Base-by-base conservation (phyloP, 2,888 invertebrate species). In the Nomada ruficornis region DNA sequence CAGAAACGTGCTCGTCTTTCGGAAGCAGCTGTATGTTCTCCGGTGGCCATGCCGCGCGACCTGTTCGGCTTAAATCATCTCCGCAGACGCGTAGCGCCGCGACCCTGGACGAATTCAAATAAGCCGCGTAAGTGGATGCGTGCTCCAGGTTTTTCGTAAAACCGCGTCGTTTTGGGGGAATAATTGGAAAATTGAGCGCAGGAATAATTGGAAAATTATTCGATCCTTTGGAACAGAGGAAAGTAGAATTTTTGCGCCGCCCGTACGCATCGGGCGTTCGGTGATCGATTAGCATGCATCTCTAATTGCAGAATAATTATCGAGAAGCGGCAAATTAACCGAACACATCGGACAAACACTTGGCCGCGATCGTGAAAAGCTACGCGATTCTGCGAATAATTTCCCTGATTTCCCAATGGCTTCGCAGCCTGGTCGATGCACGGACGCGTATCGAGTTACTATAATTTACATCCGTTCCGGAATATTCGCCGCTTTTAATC, bases 1-100 rank as follows among this genome's bases (percentile, higher is more conserved):
- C 74, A 59, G 83, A 76, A 82, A 86, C 86, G 87, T 85, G 88
- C 86, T 87, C 87, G 82, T 86, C 83, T 77, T 80, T 64, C 77
- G 64, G 69, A 65, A 54, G 52, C 82, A 80, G 75, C 80, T 76
- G 82, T 36, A 36, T 7, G 36, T 7, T 36, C 82, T 59, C n/a
- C 63, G 13, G 18, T 63, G 18, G 52, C 52, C 52, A 29, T 18
- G 42, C 5, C 52, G 69, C 64, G 29, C 44, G 11, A 42, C 65
- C 65, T 82, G 79, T 83, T 85, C 77, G 82, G 69, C 57, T 68
- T 82, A 71, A 84, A 63, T 82, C 82, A 74, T 82, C 77, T 73
- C 62, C n/a, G 7, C 7, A 36, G 7, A 36, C 36, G 29, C 29
- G 29, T 7, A 42, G 50, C 36, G 54, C 36, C 36, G 18, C 20